Evolutionary conservation across 1,140 invertebrate species (phyloP).

Genomic region (Portunus trituberculatus): DNA sequence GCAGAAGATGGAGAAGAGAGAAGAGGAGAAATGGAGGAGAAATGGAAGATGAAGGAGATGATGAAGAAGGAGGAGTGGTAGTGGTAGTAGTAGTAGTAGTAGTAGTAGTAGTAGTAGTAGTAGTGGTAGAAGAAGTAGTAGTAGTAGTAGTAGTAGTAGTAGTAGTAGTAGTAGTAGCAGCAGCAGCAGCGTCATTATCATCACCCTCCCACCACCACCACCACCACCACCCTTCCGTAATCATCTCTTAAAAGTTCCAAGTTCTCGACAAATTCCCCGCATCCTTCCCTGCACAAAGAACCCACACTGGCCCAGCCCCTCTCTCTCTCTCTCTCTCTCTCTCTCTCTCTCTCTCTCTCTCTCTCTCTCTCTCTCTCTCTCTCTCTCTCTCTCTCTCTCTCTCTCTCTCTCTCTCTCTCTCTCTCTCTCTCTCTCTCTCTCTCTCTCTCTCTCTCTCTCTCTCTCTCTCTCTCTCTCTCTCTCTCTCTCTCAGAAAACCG

Average conservation of each 20-base stretch:
- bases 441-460: neutral
- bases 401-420: neutral
- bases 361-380: neutral
- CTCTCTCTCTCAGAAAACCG: neutral
- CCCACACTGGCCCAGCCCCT: neutral
- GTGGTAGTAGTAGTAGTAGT: slow-evolving; percentile 16
- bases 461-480: neutral
- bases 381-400: neutral
- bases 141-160: no score
- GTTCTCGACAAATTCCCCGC: neutral
- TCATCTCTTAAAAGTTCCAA: neutral
- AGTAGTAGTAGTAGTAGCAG: no score
- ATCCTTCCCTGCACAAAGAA: neutral
- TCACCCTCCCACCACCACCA: no score
- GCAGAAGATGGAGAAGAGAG: neutral
- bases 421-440: neutral
- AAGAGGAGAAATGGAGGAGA: neutral
- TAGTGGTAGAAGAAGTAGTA: neutral
- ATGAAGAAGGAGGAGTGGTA: neutral
- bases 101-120: neutral
- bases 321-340: neutral
- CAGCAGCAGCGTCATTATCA: no score
- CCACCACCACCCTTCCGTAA: neutral
- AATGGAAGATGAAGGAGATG: neutral
- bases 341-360: neutral